Evolutionary conservation across 2,797 vertebrate genomes (phyloP).

Genomic region (Coreius guichenoti): DNA sequence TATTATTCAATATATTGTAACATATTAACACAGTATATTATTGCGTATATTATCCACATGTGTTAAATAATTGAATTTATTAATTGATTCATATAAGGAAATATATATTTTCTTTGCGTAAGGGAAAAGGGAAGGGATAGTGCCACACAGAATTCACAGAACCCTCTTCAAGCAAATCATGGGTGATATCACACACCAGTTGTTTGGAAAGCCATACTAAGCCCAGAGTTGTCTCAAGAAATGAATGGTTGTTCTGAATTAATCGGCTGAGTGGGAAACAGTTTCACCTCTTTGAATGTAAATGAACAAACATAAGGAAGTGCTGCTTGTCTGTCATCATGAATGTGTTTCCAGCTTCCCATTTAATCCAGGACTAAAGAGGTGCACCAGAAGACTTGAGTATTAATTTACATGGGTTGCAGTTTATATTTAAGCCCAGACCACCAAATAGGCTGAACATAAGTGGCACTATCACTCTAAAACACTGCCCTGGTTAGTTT

Average conservation of each 20-base stretch:
- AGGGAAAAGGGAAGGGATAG: background rate
- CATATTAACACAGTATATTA: too few species aligned
- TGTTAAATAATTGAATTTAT: background rate
- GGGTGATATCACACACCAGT: background rate
- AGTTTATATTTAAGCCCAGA: background rate
- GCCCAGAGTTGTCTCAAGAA: background rate
- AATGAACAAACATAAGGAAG: background rate
- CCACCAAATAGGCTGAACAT: background rate
- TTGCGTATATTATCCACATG: background rate
- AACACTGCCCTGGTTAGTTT: background rate
- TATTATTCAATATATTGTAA: too few species aligned
- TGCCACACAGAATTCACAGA: background rate
- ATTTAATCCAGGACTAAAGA: background rate
- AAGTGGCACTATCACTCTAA: background rate
- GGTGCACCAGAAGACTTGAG: background rate
- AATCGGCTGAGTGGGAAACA: background rate
- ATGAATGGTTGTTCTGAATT: background rate
- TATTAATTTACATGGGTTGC: background rate
- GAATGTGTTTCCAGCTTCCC: background rate
- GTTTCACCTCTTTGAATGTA: background rate
- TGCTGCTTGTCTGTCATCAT: background rate
- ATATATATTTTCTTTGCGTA: background rate
- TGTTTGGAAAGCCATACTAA: constrained; percentile 7
- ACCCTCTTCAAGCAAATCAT: background rate
- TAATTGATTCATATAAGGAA: background rate